phyloP scores from a whole-genome alignment of 2,888 invertebrate species.

The Macropis europaea region DNA sequence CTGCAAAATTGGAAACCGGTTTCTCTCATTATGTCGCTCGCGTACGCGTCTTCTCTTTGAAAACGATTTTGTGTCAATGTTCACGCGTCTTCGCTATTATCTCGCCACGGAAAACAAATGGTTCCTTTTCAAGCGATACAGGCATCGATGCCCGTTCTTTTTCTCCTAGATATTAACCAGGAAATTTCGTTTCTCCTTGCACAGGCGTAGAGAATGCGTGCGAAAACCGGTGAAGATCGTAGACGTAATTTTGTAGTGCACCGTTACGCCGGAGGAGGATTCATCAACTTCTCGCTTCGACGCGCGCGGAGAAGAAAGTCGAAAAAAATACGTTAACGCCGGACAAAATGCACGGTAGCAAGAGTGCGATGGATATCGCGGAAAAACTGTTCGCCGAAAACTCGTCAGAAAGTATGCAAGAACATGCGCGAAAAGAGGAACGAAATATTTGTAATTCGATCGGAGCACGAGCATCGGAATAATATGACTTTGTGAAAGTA shows the following conservation, averaged over 20 bases:
- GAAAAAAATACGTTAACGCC: conserved; percentile 19
- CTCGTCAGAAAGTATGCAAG: neutral
- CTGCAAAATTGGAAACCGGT: conserved; percentile 58
- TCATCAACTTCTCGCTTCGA: conserved; percentile 17
- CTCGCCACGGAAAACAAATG: neutral
- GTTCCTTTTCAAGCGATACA: neutral
- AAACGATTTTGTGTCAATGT: conserved; percentile 26
- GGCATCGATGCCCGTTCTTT: neutral
- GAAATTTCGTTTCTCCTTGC: neutral
- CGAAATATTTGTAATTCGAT: no score
- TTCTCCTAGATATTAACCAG: neutral
- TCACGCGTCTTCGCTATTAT: conserved; percentile 8
- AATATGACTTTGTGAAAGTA: conserved; percentile 50
- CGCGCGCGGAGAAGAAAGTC: neutral
- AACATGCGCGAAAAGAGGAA: neutral
- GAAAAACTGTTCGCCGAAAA: no score
- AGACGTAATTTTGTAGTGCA: neutral
- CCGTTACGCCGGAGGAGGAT: neutral
- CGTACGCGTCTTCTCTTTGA: conserved; percentile 29
- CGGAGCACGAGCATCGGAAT: neutral
- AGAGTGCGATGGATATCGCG: neutral
- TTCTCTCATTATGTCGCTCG: conserved; percentile 40
- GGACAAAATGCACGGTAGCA: conserved; percentile 18
- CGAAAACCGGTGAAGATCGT: neutral
- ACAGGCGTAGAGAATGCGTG: neutral